Conservation (phyloP, 2,888 invertebrate species). For the Agriopis leucophaearia region DNA sequence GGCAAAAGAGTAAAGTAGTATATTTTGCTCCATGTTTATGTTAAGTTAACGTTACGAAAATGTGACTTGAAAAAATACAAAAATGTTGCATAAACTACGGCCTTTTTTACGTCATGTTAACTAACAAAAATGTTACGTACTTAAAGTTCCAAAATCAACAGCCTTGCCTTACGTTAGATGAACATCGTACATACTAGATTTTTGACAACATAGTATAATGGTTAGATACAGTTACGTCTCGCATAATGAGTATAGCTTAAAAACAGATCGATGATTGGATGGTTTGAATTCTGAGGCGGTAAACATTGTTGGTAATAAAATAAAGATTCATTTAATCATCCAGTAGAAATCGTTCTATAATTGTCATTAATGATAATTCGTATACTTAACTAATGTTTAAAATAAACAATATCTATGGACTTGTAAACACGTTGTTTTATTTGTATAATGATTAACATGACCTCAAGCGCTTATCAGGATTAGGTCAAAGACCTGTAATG, state of each 20-base stretch:
- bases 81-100: too few relatives aligned
- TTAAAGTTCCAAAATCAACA: too few relatives aligned
- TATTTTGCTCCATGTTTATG: background rate
- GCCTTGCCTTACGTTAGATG: too few relatives aligned
- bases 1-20: background rate
- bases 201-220: background rate
- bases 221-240: background rate
- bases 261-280: slow-evolving; percentile 16
- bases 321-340: slow-evolving; percentile 39
- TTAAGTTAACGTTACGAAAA: background rate
- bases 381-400: slow-evolving; percentile 54
- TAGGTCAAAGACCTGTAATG: slow-evolving; percentile 18
- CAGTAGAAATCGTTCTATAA: slow-evolving; percentile 46
- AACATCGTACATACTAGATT: background rate
- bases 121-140: too few relatives aligned
- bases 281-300: slow-evolving; percentile 11
- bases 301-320: slow-evolving; percentile 20
- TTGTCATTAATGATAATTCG: slow-evolving; percentile 54
- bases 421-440: slow-evolving; percentile 44
- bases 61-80: too few relatives aligned
- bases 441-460: slow-evolving; percentile 29
- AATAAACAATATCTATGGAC: slow-evolving; percentile 55
- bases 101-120: too few relatives aligned
- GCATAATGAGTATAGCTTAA: background rate
- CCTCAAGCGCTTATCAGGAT: slow-evolving; percentile 7